These are phyloP conservation scores for Brachyptera putata DNA, from an alignment of 2,888 invertebrate genomes.

Conservation along the genomic window DNA sequence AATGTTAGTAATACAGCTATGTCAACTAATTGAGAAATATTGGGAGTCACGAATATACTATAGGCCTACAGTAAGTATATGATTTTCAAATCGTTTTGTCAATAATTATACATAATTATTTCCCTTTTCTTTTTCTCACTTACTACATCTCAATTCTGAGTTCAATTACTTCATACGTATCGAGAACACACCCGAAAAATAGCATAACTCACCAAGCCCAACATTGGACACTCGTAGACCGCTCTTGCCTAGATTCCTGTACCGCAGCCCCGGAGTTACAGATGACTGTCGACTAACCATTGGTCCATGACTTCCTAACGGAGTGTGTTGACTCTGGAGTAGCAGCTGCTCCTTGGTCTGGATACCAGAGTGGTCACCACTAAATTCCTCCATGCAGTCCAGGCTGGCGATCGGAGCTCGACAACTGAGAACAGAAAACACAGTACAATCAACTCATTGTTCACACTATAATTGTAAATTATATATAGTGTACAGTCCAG, in stretches of 20 bases:
- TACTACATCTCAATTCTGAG: too few species aligned
- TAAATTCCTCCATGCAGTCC: constrained; percentile 93
- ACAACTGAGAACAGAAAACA: constrained; percentile 57
- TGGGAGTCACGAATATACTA: too few species aligned
- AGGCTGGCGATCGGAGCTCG: constrained; percentile 88
- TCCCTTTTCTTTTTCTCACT: too few species aligned
- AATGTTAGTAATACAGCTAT: too few species aligned
- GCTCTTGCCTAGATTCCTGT: constrained; percentile 93
- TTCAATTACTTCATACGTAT: too few species aligned
- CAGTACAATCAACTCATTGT: too few species aligned
- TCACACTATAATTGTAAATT: too few species aligned
- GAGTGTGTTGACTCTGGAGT: constrained; percentile 42
- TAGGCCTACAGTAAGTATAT: too few species aligned
- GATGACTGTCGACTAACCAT: constrained; percentile 49
- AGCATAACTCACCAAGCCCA: constrained; percentile 63
- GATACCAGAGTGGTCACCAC: constrained; percentile 46
- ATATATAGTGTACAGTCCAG: too few species aligned
- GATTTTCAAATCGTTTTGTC: too few species aligned
- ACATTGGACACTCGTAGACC: constrained; percentile 92
- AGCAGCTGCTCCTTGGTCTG: constrained; percentile 55
- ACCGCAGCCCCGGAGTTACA: constrained; percentile 77
- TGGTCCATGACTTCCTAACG: constrained; percentile 44
- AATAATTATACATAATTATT: too few species aligned
- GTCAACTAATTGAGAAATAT: too few species aligned
- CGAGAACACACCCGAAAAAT: not conserved